A percentile compares a stretch with the other conserved stretches of the same genome.
These are phyloP conservation scores for Coregonus clupeaformis DNA, from an alignment of 2,113 vertebrate genomes.

Conservation along the genomic window DNA sequence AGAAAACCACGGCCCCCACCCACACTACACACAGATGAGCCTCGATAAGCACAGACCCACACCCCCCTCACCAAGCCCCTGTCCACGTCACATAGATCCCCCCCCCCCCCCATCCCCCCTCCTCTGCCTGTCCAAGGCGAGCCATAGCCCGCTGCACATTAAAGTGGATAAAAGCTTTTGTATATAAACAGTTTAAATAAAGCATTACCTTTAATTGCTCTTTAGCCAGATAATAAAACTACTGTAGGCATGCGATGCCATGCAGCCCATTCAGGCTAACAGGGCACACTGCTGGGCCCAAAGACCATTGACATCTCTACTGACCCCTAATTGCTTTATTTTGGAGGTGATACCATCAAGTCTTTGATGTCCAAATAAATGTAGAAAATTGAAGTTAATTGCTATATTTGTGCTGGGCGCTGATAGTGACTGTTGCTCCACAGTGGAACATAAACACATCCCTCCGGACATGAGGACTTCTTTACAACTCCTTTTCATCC, in stretches of 20 bases:
- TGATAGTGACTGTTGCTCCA: constrained; percentile 68
- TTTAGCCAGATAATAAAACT: constrained; percentile 75
- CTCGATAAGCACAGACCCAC: constrained; percentile 57
- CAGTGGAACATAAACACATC: constrained; percentile 73
- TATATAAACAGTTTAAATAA: constrained; percentile 80
- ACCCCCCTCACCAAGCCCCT: background rate
- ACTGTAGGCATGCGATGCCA: constrained; percentile 68
- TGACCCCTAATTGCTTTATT: constrained; percentile 77
- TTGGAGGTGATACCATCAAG: constrained; percentile 70
- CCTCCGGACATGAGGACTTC: constrained; percentile 58
- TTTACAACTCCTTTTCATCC: constrained; percentile 42
- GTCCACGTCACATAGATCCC: background rate
- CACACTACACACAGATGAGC: constrained; percentile 72
- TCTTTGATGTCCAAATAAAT: constrained; percentile 79
- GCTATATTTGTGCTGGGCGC: constrained; percentile 73
- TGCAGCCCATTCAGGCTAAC: constrained; percentile 60
- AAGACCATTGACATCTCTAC: constrained; percentile 69
- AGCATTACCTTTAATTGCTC: constrained; percentile 77
- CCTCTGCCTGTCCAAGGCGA: constrained; percentile 27
- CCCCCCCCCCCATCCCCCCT: constrained; percentile 15
- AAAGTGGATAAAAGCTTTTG: constrained; percentile 76
- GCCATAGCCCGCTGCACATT: constrained; percentile 69
- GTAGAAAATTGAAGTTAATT: constrained; percentile 78
- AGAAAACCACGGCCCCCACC: constrained; percentile 61
- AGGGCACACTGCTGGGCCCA: constrained; percentile 57